phyloP scores from a whole-genome alignment of 2,797 vertebrate genomes.

The Chromobotia macracanthus region DNA sequence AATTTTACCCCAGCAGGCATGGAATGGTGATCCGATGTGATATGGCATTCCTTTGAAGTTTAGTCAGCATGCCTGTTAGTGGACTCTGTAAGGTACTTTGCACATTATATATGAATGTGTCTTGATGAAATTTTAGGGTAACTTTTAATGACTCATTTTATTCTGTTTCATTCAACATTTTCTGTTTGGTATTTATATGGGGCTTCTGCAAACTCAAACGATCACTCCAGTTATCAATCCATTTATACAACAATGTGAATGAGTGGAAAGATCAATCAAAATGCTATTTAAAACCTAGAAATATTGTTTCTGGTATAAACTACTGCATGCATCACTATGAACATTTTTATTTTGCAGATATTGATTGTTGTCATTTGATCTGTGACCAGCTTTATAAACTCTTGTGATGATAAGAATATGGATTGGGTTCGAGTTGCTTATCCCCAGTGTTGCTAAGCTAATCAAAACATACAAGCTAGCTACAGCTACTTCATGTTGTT shows the following conservation, averaged over 20 bases:
- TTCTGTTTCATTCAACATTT: background rate
- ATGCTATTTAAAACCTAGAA: constrained; percentile 9
- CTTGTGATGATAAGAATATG: constrained; percentile 1
- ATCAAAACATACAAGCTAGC: no score
- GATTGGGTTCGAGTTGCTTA: background rate
- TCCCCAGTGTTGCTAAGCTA: no score
- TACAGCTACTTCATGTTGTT: no score
- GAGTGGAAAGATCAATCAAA: background rate
- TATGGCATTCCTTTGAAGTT: background rate
- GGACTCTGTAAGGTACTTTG: constrained; percentile 6
- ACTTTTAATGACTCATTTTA: background rate
- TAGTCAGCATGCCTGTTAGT: constrained; percentile 6
- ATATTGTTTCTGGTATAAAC: no score
- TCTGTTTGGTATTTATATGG: no score
- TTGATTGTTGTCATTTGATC: constrained; percentile 17
- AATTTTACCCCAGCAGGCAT: constrained; percentile 24
- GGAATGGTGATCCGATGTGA: constrained; percentile 3
- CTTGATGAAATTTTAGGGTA: background rate
- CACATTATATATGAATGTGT: background rate
- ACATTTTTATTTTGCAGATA: background rate
- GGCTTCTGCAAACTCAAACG: no score
- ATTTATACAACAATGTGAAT: no score
- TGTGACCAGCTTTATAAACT: constrained; percentile 5
- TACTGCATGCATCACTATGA: background rate
- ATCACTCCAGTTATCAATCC: no score